Conservation (phyloP, 2,113 vertebrate species). For the Melanocharis versteri region DNA sequence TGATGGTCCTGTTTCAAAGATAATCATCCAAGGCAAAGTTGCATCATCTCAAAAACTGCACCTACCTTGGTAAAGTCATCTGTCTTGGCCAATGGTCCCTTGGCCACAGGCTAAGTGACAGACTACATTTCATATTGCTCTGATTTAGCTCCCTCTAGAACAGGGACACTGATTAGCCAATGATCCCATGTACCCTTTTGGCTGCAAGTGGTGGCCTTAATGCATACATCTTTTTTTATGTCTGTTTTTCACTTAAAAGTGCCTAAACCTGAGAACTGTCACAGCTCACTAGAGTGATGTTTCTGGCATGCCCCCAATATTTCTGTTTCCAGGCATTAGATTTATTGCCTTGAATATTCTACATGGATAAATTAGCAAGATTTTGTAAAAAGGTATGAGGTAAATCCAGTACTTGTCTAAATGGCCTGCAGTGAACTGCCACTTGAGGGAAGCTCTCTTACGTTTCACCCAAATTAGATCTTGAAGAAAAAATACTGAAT, state of each 20-base stretch:
- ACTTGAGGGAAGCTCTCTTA: neutral
- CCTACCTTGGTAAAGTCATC: neutral
- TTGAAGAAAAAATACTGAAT: neutral
- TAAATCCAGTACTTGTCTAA: neutral
- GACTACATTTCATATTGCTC: neutral
- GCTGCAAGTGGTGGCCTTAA: neutral
- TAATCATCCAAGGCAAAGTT: neutral
- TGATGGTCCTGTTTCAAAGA: neutral
- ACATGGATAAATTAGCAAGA: neutral
- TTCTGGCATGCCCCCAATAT: neutral
- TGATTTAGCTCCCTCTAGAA: neutral
- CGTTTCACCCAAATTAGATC: neutral
- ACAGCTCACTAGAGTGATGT: neutral
- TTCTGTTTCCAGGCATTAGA: neutral
- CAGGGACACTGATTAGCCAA: neutral
- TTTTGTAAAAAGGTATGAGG: neutral
- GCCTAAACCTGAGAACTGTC: neutral
- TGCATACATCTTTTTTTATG: neutral
- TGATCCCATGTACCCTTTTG: neutral
- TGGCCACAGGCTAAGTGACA: neutral
- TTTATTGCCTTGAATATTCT: neutral
- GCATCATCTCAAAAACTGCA: neutral
- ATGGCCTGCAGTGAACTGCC: neutral
- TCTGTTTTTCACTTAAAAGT: neutral
- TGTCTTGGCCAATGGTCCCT: neutral